Percentiles rank a stretch among this genome's conserved stretches.
Evolutionary conservation across 92 coral and sea anemone genomes (phyloP).

Genomic region (Actinernus sp.): DNA sequence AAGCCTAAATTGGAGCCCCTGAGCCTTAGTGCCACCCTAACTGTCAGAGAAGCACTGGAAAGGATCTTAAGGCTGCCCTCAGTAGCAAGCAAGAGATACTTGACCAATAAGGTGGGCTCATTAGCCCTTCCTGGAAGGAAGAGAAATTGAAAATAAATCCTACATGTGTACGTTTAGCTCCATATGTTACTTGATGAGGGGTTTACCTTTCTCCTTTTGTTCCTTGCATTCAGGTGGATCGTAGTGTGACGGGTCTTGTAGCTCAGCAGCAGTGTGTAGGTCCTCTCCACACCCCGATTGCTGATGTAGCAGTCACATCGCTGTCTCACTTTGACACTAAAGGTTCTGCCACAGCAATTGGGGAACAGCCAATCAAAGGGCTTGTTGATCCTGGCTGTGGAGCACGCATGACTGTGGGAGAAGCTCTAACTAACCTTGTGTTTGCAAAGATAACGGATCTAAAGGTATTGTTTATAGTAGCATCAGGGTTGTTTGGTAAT

Average conservation of each 20-base stretch:
- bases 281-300: conserved; percentile 95
- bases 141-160: too few species aligned
- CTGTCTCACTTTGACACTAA: conserved; percentile 77
- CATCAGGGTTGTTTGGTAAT: too few species aligned
- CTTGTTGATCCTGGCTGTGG: conserved; percentile 87
- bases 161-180: too few species aligned
- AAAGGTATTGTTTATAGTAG: too few species aligned
- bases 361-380: conserved; percentile 98
- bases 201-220: too few species aligned
- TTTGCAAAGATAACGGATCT: conserved; percentile 93
- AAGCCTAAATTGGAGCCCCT: conserved; percentile 57
- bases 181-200: too few species aligned
- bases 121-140: too few species aligned
- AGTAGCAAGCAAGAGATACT: conserved; percentile 97
- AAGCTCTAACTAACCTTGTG: conserved; percentile 93
- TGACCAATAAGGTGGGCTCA: conserved; percentile 94
- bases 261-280: conserved; percentile 99
- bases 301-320: conserved; percentile 96
- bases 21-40: conserved; percentile 41
- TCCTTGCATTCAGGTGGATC: conserved; percentile 96
- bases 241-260: conserved; percentile 97
- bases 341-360: conserved; percentile 98
- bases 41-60: conserved; percentile 83
- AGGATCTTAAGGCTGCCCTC: conserved; percentile 96
- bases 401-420: conserved; percentile 97